Percentiles rank a stretch among this genome's conserved stretches.
Conservation (phyloP, 2,113 vertebrate species). For the Hiodon alosoides region DNA sequence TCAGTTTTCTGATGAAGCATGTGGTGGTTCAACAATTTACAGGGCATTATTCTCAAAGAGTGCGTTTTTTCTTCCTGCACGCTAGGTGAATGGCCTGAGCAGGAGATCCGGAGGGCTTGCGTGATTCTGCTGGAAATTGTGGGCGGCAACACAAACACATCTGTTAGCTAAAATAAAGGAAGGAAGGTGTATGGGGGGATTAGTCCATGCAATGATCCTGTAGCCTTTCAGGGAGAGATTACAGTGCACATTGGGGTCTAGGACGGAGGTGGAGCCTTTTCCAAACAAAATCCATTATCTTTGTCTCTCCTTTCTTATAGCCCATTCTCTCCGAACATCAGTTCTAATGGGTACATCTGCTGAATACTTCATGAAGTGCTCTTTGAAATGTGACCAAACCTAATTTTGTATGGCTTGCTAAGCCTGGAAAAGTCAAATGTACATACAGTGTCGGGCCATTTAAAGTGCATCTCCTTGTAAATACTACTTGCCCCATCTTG, state of each 20-base stretch:
- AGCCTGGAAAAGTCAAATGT: constrained; percentile 40
- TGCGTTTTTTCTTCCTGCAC: not conserved
- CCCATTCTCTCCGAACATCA: constrained; percentile 36
- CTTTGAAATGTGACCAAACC: constrained; percentile 41
- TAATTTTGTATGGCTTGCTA: constrained; percentile 31
- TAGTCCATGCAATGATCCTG: constrained; percentile 49
- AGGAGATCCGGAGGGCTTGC: not conserved
- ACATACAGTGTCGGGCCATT: constrained; percentile 39
- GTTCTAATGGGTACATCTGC: constrained; percentile 56
- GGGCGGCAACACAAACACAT: constrained; percentile 2
- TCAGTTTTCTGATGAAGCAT: too few relatives aligned
- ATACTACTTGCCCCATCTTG: constrained; percentile 47
- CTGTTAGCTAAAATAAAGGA: constrained; percentile 8
- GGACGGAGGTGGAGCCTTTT: constrained; percentile 47
- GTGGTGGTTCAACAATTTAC: not conserved
- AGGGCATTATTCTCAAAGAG: not conserved
- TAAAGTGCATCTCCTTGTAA: constrained; percentile 14
- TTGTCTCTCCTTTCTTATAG: constrained; percentile 42
- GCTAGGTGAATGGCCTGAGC: not conserved
- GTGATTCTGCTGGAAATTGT: not conserved
- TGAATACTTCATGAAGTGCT: constrained; percentile 45
- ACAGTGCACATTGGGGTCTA: constrained; percentile 49
- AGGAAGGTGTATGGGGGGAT: not conserved
- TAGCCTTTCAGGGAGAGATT: constrained; percentile 57
- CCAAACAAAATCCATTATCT: constrained; percentile 50